These are phyloP conservation scores for Entelurus aequoreus DNA, from an alignment of 2,113 vertebrate genomes.

Conservation along the genomic window DNA sequence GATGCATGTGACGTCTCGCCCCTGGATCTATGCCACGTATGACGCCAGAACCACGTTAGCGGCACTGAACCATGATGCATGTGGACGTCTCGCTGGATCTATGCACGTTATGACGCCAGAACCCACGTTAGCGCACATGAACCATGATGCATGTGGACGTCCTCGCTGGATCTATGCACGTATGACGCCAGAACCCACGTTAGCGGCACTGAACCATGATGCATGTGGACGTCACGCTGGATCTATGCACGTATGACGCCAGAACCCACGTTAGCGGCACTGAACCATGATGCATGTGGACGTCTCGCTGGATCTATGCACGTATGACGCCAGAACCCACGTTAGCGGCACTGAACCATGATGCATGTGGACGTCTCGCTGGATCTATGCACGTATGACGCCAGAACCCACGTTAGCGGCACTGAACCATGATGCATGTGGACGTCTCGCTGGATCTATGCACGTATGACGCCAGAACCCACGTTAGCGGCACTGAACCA, in stretches of 20 bases:
- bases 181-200: conserved; percentile 12
- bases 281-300: conserved; percentile 11
- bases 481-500: too few species aligned
- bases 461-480: conserved; percentile 10
- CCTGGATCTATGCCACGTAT: conserved; percentile 30
- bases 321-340: conserved; percentile 12
- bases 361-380: conserved; percentile 18
- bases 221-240: conserved; percentile 18
- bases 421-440: conserved; percentile 9
- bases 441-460: conserved; percentile 34
- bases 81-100: conserved; percentile 30
- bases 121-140: too few species aligned
- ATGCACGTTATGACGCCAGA: conserved; percentile 14
- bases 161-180: conserved; percentile 33
- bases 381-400: conserved; percentile 31
- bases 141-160: conserved; percentile 11
- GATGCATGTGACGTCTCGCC: conserved; percentile 16
- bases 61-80: conserved; percentile 13
- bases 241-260: conserved; percentile 30
- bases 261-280: too few species aligned
- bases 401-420: too few species aligned
- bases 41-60: too few species aligned
- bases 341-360: too few species aligned
- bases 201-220: conserved; percentile 1
- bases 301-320: conserved; percentile 32